phyloP scores from a whole-genome alignment of 2,888 invertebrate genomes.

The Nomada goodeniana region DNA sequence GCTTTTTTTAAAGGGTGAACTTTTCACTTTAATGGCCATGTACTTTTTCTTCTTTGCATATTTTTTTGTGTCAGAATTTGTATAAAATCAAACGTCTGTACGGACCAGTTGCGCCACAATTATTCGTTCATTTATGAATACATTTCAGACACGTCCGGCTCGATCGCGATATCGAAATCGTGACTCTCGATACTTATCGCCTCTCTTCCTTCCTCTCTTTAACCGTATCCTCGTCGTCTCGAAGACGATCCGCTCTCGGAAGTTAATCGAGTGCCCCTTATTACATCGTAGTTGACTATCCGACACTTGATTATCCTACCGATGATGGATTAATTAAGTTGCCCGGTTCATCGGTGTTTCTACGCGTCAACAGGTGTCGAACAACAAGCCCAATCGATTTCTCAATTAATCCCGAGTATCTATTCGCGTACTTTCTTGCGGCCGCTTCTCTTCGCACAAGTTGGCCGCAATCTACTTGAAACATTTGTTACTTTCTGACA shows the following conservation, averaged over 20 bases:
- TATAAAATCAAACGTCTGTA: too few relatives aligned
- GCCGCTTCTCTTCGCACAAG: not conserved
- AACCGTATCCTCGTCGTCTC: constrained; percentile 24
- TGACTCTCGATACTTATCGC: constrained; percentile 45
- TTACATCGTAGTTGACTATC: constrained; percentile 52
- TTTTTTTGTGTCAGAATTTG: too few relatives aligned
- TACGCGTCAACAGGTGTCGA: constrained; percentile 52
- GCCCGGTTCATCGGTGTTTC: constrained; percentile 23
- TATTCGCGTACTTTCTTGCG: not conserved
- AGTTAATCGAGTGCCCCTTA: constrained; percentile 56
- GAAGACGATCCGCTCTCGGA: constrained; percentile 42
- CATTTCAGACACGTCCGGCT: constrained; percentile 25
- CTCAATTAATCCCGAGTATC: constrained; percentile 29
- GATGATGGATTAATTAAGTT: constrained; percentile 60
- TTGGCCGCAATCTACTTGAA: constrained; percentile 11
- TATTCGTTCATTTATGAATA: constrained; percentile 23
- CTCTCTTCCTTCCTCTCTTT: constrained; percentile 29
- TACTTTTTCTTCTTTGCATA: too few relatives aligned
- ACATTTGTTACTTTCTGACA: constrained; percentile 31
- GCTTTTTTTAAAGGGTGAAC: too few relatives aligned
- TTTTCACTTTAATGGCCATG: too few relatives aligned
- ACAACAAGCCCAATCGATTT: constrained; percentile 45
- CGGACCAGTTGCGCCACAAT: constrained; percentile 15
- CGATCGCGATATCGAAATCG: constrained; percentile 37
- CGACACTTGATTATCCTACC: constrained; percentile 54